A percentile compares a stretch with the other conserved stretches of the same genome.
phyloP scores from a whole-genome alignment of 2,888 invertebrate genomes.

The Acrobasis suavella region DNA sequence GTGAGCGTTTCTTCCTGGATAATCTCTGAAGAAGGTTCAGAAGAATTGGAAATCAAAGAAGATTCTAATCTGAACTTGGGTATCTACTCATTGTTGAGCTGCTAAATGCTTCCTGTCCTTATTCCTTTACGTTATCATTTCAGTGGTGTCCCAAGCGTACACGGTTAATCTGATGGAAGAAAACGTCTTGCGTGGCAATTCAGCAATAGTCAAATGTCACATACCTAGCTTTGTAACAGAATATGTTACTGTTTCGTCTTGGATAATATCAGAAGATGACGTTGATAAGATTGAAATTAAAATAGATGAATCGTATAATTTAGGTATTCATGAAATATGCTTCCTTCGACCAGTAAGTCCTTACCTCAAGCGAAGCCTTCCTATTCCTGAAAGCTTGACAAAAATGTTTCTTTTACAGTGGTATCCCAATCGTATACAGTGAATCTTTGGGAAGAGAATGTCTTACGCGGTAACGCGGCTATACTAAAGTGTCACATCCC shows the following conservation, averaged over 20 bases:
- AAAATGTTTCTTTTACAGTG: conserved; percentile 83
- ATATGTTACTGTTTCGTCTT: conserved; percentile 92
- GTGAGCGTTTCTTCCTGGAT: conserved; percentile 94
- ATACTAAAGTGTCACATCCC: conserved; percentile 96
- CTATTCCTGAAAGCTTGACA: conserved; percentile 15
- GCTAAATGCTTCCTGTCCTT: conserved; percentile 29
- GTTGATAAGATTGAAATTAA: conserved; percentile 71
- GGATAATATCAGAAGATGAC: conserved; percentile 91
- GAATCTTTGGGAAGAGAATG: conserved; percentile 96
- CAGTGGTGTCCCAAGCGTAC: conserved; percentile 95
- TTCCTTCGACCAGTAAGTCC: conserved; percentile 31
- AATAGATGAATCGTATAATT: conserved; percentile 58
- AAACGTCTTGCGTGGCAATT: conserved; percentile 94
- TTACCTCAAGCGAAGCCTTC: conserved; percentile 5
- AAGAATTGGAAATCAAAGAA: conserved; percentile 74
- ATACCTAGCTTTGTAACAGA: conserved; percentile 96
- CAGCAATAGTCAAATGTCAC: conserved; percentile 95
- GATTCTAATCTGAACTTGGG: conserved; percentile 65
- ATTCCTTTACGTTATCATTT: conserved; percentile 54
- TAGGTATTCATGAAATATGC: conserved; percentile 55
- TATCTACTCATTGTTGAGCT: conserved; percentile 37
- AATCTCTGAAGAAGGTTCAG: conserved; percentile 85
- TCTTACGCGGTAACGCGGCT: conserved; percentile 93
- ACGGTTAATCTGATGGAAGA: conserved; percentile 96
- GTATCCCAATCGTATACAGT: conserved; percentile 94